Conservation (phyloP, 2,797 vertebrate genomes). For the Enteromius thamalakanensis region DNA sequence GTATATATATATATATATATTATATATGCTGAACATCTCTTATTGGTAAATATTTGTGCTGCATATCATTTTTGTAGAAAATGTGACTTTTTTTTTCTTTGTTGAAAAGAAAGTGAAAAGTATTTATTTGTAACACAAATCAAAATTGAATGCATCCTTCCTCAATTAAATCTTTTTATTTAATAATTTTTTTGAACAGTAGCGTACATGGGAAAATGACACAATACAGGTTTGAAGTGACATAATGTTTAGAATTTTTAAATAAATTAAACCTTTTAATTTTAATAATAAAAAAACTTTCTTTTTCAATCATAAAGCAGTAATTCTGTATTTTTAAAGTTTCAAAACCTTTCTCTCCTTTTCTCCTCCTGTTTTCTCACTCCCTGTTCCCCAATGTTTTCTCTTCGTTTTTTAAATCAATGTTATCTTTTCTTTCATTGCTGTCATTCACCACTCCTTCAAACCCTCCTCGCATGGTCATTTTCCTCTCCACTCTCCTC, state of each 20-base stretch:
- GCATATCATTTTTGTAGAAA: neutral
- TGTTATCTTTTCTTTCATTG: conserved; percentile 15
- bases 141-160: neutral
- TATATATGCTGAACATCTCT: too few relatives aligned
- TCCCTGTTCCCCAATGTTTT: neutral
- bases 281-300: too few relatives aligned
- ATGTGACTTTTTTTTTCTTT: neutral
- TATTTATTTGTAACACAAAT: neutral
- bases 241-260: neutral
- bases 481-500: conserved; percentile 25
- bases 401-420: conserved; percentile 1
- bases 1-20: too few relatives aligned
- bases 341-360: neutral
- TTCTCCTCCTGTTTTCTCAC: conserved; percentile 4
- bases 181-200: neutral
- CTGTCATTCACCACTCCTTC: conserved; percentile 9
- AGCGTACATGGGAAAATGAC: neutral
- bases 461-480: conserved; percentile 34
- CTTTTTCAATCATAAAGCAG: neutral
- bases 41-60: neutral
- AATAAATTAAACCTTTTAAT: neutral
- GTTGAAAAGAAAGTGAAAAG: too few relatives aligned
- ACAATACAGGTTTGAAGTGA: neutral
- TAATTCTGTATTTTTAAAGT: neutral
- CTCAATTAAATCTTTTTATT: neutral